A percentile compares a stretch with the other conserved stretches of the same genome.
Conservation (phyloP, 2,797 vertebrate species). For the Enteromius mattozi region DNA sequence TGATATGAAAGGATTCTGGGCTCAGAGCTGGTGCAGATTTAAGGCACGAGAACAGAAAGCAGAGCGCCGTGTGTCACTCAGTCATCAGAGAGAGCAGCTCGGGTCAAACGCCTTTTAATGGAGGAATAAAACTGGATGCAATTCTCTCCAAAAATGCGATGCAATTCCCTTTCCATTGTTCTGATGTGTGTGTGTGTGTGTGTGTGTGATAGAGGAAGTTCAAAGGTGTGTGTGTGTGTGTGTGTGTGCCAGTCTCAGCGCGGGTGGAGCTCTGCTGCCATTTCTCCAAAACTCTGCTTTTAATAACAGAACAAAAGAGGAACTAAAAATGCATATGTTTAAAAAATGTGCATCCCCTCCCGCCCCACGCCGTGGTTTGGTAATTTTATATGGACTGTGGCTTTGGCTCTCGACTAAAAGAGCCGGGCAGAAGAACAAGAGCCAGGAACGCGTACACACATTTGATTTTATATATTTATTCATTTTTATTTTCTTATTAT, state of each 20-base stretch:
- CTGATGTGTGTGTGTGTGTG: constrained; percentile 17
- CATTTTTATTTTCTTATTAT: constrained; percentile 75
- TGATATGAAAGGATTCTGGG: constrained; percentile 28
- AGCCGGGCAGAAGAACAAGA: constrained; percentile 69
- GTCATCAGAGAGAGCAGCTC: constrained; percentile 35
- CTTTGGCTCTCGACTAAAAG: constrained; percentile 82
- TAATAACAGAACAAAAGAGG: constrained; percentile 86
- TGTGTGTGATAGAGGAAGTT: constrained; percentile 52
- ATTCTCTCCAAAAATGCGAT: constrained; percentile 44
- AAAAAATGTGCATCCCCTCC: constrained; percentile 76
- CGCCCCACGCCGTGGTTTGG: constrained; percentile 75
- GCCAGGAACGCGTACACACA: constrained; percentile 58
- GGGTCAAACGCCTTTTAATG: constrained; percentile 55
- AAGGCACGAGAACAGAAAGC: constrained; percentile 50
- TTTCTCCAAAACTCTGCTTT: constrained; percentile 82
- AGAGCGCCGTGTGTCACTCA: constrained; percentile 55
- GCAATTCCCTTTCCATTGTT: constrained; percentile 55
- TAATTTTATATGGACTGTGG: constrained; percentile 87
- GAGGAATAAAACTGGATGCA: constrained; percentile 39
- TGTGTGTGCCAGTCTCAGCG: constrained; percentile 68
- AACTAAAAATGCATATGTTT: constrained; percentile 86
- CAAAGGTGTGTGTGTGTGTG: constrained; percentile 57
- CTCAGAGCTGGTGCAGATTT: constrained; percentile 49
- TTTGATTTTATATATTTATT: constrained; percentile 80
- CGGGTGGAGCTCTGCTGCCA: constrained; percentile 72